Percentiles rank a stretch among this genome's conserved stretches.
Evolutionary conservation across 2,113 vertebrate genomes (phyloP).

Genomic region (Gavia stellata): DNA sequence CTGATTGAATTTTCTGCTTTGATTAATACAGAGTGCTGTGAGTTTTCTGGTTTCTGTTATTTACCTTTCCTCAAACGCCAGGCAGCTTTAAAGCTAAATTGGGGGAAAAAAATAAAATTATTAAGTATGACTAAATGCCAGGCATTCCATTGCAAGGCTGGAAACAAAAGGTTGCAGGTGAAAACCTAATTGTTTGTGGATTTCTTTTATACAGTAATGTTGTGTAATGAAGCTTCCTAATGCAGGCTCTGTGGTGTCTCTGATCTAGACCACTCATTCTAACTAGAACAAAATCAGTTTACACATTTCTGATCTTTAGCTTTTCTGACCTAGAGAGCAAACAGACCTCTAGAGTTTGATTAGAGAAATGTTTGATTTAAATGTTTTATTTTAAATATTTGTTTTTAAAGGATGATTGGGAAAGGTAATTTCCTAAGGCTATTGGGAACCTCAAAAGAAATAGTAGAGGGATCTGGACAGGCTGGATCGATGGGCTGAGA

Average conservation of each 20-base stretch:
- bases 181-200: neutral
- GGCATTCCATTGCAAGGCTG: neutral
- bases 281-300: neutral
- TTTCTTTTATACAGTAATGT: neutral
- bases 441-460: neutral
- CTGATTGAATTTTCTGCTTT: neutral
- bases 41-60: neutral
- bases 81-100: neutral
- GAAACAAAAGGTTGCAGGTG: neutral
- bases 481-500: too few relatives aligned
- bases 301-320: neutral
- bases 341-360: neutral
- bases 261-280: neutral
- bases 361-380: neutral
- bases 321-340: neutral
- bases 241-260: neutral
- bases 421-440: neutral
- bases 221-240: neutral
- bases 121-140: neutral
- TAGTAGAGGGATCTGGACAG: too few relatives aligned
- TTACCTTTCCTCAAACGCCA: neutral
- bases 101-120: neutral
- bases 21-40: neutral
- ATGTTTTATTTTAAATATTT: neutral
- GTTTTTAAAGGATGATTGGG: neutral